A percentile compares a stretch with the other conserved stretches of the same genome.
Conservation (phyloP, 2,797 vertebrate genomes). For the Danio aesculapii region DNA sequence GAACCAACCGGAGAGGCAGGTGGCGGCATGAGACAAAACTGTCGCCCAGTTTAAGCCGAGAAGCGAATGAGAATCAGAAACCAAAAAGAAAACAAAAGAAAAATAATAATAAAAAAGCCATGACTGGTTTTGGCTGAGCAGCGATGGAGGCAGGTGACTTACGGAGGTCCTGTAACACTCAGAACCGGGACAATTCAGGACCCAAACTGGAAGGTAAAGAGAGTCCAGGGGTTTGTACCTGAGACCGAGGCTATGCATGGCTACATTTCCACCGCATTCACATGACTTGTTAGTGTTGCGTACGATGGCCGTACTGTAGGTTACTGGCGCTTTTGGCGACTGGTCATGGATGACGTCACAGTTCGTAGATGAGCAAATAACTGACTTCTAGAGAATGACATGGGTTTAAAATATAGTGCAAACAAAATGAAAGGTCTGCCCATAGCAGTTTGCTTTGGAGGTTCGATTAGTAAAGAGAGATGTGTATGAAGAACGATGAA, state of each 20-base stretch:
- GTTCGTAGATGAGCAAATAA: slow-evolving; percentile 50
- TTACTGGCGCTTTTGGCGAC: slow-evolving; percentile 49
- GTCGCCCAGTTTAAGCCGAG: slow-evolving; percentile 70
- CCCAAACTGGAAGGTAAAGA: slow-evolving; percentile 97
- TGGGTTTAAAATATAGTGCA: slow-evolving; percentile 68
- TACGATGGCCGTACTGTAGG: slow-evolving; percentile 48
- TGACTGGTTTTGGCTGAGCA: slow-evolving; percentile 72
- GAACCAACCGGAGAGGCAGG: slow-evolving; percentile 66
- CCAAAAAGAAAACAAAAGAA: slow-evolving; percentile 44
- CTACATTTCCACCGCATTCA: slow-evolving; percentile 70
- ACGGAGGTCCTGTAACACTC: slow-evolving; percentile 91
- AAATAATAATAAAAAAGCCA: slow-evolving; percentile 45
- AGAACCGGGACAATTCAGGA: slow-evolving; percentile 97
- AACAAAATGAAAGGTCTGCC: slow-evolving; percentile 66
- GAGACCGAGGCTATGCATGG: slow-evolving; percentile 55
- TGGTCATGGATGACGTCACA: slow-evolving; percentile 58
- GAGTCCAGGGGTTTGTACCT: slow-evolving; percentile 84
- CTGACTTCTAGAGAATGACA: slow-evolving; percentile 48
- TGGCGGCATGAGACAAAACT: slow-evolving; percentile 66
- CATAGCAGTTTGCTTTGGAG: slow-evolving; percentile 49
- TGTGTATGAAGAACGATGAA: slow-evolving; percentile 34
- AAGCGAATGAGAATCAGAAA: slow-evolving; percentile 73
- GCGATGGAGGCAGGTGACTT: slow-evolving; percentile 85
- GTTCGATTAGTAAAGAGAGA: slow-evolving; percentile 40
- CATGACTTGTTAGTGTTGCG: slow-evolving; percentile 74